Conservation (phyloP, 2,888 invertebrate genomes). For the Phengaris arion region DNA sequence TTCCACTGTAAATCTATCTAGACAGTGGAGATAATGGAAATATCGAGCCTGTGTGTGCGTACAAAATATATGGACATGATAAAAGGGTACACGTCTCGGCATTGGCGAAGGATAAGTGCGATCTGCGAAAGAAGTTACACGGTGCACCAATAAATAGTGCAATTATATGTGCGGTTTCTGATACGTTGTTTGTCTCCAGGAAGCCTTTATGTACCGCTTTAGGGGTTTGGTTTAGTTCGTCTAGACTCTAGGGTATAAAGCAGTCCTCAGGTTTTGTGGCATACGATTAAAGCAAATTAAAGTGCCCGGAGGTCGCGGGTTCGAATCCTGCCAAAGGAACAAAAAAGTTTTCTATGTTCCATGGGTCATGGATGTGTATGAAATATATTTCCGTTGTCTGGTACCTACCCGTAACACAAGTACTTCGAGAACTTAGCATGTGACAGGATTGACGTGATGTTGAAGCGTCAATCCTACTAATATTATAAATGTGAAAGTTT, state of each 20-base stretch:
- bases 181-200: background rate
- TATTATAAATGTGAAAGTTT: no score
- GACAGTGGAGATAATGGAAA: background rate
- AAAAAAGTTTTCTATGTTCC: no score
- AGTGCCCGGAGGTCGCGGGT: no score
- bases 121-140: conserved; percentile 2
- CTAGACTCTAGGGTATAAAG: background rate
- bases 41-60: background rate
- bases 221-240: background rate
- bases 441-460: no score
- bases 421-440: no score
- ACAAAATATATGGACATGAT: conserved; percentile 21
- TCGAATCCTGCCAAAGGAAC: no score
- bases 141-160: background rate
- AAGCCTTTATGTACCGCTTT: background rate
- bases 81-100: background rate
- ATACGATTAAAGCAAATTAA: no score
- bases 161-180: background rate
- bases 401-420: no score
- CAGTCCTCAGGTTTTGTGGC: background rate
- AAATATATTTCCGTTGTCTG: no score
- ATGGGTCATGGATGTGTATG: no score
- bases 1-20: conserved; percentile 15
- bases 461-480: no score
- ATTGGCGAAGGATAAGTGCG: background rate